Evolutionary conservation across 1,140 invertebrate species (phyloP).

Genomic region (Lepidostoma basale): DNA sequence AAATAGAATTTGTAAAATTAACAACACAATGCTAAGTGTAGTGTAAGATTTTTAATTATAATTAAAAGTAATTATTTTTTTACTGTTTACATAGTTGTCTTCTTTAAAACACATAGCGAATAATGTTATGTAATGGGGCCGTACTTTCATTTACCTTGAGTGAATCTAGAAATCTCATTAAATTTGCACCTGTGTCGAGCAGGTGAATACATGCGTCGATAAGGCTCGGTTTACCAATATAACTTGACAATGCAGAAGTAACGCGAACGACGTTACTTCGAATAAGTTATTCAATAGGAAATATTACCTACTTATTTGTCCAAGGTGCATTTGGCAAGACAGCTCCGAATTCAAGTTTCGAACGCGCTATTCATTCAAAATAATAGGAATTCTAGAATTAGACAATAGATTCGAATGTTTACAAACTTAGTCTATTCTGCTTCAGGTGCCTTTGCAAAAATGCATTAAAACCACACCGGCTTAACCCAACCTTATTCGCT

Average conservation of each 20-base stretch:
- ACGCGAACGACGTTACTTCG: background rate
- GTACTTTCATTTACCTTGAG: background rate
- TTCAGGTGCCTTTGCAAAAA: slow-evolving; percentile 13
- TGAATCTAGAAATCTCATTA: background rate
- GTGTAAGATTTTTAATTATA: background rate
- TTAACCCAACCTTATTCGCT: background rate
- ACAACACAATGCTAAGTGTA: background rate
- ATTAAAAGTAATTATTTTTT: background rate
- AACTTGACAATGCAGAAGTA: background rate
- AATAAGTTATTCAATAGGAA: background rate
- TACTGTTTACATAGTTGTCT: background rate
- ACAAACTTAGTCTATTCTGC: slow-evolving; percentile 7
- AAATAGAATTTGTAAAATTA: too few species aligned
- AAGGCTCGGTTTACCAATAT: background rate
- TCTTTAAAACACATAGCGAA: background rate
- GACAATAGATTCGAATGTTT: slow-evolving; percentile 24
- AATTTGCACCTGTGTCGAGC: background rate
- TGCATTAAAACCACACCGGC: slow-evolving; percentile 8
- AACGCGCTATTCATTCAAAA: background rate
- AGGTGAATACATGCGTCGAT: background rate
- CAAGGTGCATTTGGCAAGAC: slow-evolving; percentile 8
- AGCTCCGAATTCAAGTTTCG: slow-evolving; percentile 4
- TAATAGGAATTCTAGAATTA: slow-evolving; percentile 14
- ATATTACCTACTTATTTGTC: background rate
- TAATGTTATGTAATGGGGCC: too few species aligned